phyloP scores from a whole-genome alignment of 2,797 vertebrate species.

The Tadarida brasiliensis region DNA sequence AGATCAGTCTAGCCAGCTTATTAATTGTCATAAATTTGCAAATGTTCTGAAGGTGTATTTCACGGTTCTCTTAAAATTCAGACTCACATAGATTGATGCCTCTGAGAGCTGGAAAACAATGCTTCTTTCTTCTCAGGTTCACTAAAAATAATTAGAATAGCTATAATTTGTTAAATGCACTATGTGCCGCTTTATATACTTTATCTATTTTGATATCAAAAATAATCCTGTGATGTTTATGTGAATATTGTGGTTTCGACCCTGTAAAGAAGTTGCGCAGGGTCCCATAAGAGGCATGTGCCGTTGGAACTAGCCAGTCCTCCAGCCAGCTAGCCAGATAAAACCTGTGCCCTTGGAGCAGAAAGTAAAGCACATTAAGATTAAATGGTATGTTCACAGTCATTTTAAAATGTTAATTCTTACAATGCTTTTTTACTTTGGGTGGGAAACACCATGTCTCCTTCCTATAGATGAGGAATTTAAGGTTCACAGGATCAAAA shows the following conservation, averaged over 20 bases:
- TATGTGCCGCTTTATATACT: neutral
- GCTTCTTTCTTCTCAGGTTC: neutral
- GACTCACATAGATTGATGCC: neutral
- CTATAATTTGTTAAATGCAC: slow-evolving; percentile 7
- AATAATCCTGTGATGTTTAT: neutral
- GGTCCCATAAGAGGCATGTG: accelerated
- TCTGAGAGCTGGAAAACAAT: slow-evolving; percentile 16
- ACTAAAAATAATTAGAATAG: slow-evolving; percentile 64
- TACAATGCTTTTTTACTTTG: neutral
- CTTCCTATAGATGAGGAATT: neutral
- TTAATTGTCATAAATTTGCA: slow-evolving; percentile 20
- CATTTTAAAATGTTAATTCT: neutral
- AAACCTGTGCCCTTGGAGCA: neutral
- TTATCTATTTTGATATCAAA: slow-evolving; percentile 36
- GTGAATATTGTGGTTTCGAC: neutral
- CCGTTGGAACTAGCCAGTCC: neutral
- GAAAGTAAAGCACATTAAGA: neutral
- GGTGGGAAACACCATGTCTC: neutral
- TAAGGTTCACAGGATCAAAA: slow-evolving; percentile 51
- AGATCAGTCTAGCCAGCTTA: neutral
- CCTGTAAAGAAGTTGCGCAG: neutral
- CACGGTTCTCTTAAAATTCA: slow-evolving; percentile 7
- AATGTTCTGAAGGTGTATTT: neutral
- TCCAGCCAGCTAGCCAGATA: neutral
- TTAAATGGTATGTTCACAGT: neutral